Evolutionary conservation across 2,888 invertebrate species (phyloP), one percentile per base, ranked within the genome.

Genomic region (Exephanes ischioxanthus): DNA sequence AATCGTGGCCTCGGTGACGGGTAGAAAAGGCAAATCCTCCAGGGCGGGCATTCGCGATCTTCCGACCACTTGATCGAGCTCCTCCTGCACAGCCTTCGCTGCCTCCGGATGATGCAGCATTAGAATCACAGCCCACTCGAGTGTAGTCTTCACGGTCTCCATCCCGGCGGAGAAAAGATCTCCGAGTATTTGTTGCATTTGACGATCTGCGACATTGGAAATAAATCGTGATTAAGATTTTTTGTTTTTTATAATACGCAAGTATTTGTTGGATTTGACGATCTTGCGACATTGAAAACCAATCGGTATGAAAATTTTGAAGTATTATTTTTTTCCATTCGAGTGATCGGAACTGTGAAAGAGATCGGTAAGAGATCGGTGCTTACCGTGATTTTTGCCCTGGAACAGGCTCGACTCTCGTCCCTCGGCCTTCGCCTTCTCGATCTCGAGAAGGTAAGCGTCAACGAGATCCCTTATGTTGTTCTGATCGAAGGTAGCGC

Each of bases 141-240:
- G 94, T 0, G 98, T 97, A 14, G 97, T 98, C 92, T 98, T 98
- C 85, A 98, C 98, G 0, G 98, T 98, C 94, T 98, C 98, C 97
- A 98, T 97, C 33, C 98, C 98, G 76, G 98, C 98, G 14, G 98
- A 97, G 94, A 98, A 98, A 55, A 98, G 95, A 93, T 98, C 98
- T 19, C 97, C 98, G 90, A 98, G 96, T 80, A 98, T 97, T 95
- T 98, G 98, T 91, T 98, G 97, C 91, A 98, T 95, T 94, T 98
- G 98, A 78, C 97, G 96, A 95, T 98, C 98, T 97, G 95, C 70
- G 94, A 94, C 87, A 91, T 91, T 71, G 81, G 87, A 89, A 67
- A 41, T 6, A 66, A 55, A 71, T 37, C 7, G 4, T 70, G n/a
- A 53, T 51, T 14, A 73, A 14, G 14, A 26, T 45, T 11, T 41